Evolutionary conservation across 2,113 vertebrate genomes (phyloP), one percentile per base, ranked within the genome.

Genomic region (Pontoporia blainvillei): DNA sequence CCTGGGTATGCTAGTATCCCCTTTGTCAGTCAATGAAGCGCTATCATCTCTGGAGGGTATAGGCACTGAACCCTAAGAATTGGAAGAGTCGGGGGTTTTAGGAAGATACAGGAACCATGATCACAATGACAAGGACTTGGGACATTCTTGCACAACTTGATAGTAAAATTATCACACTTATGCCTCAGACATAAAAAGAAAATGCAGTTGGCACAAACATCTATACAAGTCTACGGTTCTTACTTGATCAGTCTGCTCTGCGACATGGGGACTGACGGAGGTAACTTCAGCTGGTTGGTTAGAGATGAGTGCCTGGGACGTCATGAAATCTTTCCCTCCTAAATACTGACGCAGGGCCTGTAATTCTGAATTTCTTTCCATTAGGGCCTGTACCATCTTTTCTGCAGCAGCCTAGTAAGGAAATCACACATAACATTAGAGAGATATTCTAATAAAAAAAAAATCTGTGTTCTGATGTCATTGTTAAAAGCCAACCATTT

Each of bases 171-270:
- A 89, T 31, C 44, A 92, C 7, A 90, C 25, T 23, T 36, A 64
- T 9, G 44, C 10, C 39, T 86, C 27, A 49, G 49, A 83, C 31
- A 36, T 72, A 71, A 64, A 72, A 46, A 59, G 46, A 39, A 76
- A 27, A 36, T 39, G 49, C 54, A 82, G 18, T 84, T 17, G 8
- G 49, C 6, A 46, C 31, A 61, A n/a, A 66, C 39, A 64, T 4
- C 29, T 66, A 81, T 36, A 0, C 6, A 54, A 59, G 41, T 1
- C 4, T 49, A 54, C 0, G 3, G 34, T 36, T 95, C 98, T 98
- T 98, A 99, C 99, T 98, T 99, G 99, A 59, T 99, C 96, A 20
- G 99, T 98, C 52, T 98, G 98, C 57, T 99, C 98, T 97, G 99
- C 98, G 46, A 98, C 98, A 61, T 98, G 98, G 67, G 98, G 95